Evolutionary conservation across 2,797 vertebrate species (phyloP).

Genomic region (Halcyon smyrnensis): DNA sequence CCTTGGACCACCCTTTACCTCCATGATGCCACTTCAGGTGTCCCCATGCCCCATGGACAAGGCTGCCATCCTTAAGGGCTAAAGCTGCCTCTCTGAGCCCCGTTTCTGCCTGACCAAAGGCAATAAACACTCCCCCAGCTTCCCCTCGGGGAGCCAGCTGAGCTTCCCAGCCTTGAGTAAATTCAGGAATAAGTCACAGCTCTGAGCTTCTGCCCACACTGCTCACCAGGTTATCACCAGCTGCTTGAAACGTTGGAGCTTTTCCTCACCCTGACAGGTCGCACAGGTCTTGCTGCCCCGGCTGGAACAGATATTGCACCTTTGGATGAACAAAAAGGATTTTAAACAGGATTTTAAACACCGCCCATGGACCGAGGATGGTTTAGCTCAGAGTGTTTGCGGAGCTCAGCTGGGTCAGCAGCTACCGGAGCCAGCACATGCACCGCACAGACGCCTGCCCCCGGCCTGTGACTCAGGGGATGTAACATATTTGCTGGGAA

Average conservation of each 20-base stretch:
- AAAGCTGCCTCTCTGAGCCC: neutral
- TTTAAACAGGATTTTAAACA: rapidly evolving
- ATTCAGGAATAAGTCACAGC: neutral
- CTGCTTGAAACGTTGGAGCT: constrained; percentile 82
- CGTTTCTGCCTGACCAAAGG: neutral
- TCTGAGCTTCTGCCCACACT: neutral
- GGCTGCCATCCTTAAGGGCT: rapidly evolving
- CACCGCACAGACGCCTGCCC: rapidly evolving
- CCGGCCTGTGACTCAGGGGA: neutral
- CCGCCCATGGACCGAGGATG: rapidly evolving
- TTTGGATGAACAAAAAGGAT: neutral
- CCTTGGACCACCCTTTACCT: rapidly evolving
- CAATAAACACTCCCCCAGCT: neutral
- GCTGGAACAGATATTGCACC: constrained; percentile 80
- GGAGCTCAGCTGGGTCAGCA: neutral
- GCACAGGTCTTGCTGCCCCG: constrained; percentile 75
- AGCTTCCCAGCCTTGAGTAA: no score
- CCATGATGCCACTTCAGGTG: neutral
- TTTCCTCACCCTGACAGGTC: constrained; percentile 78
- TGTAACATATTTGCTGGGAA: rapidly evolving
- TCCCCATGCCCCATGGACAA: rapidly evolving
- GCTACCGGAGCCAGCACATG: rapidly evolving
- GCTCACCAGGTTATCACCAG: constrained; percentile 80
- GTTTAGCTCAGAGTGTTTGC: rapidly evolving
- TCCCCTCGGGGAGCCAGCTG: no score